Conservation (phyloP, 1,140 invertebrate species). For the Bombus pyrosoma region DNA sequence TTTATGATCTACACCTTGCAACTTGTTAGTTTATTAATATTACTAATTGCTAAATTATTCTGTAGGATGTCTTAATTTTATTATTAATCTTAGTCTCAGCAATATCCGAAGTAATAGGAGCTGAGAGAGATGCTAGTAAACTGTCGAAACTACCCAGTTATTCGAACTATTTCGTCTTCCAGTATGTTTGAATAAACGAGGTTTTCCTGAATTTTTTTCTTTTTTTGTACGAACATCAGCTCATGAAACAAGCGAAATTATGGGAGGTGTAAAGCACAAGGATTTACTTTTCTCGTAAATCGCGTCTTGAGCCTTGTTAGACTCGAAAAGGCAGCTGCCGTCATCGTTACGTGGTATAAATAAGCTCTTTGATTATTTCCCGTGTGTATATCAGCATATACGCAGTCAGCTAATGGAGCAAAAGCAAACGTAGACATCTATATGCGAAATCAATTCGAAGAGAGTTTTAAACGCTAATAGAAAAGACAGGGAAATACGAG, state of each 20-base stretch:
- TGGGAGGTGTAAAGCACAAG: not conserved
- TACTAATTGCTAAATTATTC: not conserved
- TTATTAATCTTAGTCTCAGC: too few species aligned
- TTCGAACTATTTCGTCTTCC: too few species aligned
- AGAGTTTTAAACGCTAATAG: not conserved
- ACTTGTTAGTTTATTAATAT: not conserved
- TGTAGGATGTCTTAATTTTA: not conserved
- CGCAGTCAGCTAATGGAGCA: not conserved
- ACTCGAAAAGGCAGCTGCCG: not conserved
- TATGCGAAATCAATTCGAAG: not conserved
- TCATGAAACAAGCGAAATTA: not conserved
- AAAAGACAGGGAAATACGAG: too few species aligned
- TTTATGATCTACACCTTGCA: not conserved
- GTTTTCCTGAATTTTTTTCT: too few species aligned
- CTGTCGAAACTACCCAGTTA: too few species aligned
- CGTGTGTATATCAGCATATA: not conserved
- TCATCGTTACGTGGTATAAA: slow-evolving; percentile 2
- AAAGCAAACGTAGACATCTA: not conserved
- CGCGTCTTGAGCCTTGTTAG: not conserved
- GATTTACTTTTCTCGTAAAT: not conserved
- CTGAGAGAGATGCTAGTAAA: too few species aligned
- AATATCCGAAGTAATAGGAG: too few species aligned
- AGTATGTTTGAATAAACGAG: too few species aligned
- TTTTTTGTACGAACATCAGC: not conserved
- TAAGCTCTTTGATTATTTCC: slow-evolving; percentile 2